phyloP scores from a whole-genome alignment of 2,797 vertebrate species.

The Balearica regulorum region DNA sequence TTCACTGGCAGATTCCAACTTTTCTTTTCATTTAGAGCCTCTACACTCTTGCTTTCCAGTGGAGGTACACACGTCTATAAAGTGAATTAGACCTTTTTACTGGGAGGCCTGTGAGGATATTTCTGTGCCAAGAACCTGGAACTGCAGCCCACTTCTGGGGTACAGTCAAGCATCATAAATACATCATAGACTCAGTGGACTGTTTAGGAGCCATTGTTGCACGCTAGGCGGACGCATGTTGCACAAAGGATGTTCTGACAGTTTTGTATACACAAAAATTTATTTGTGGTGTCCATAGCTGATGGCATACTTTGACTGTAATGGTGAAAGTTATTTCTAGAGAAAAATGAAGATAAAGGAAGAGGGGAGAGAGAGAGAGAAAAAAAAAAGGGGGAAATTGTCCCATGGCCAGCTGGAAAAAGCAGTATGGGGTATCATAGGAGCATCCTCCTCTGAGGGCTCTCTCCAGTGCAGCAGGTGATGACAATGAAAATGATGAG shows the following conservation, averaged over 20 bases:
- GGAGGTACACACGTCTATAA: not conserved
- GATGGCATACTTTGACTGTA: not conserved
- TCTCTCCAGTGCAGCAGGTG: not conserved
- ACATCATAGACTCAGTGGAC: not conserved
- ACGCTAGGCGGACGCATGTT: not conserved
- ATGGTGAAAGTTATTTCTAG: not conserved
- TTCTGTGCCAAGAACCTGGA: not conserved
- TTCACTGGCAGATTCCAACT: not conserved
- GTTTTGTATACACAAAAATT: not conserved
- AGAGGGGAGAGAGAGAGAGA: not conserved
- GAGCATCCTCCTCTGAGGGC: not conserved
- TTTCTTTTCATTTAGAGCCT: not conserved
- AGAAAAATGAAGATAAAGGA: not conserved
- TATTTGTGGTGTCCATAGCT: not conserved
- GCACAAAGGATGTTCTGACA: not conserved
- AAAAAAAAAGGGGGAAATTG: not conserved
- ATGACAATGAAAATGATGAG: not conserved
- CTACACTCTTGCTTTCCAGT: not conserved
- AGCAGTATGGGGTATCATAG: not conserved
- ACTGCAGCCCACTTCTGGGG: not conserved
- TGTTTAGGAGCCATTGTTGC: not conserved
- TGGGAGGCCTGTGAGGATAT: not conserved
- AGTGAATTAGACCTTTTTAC: not conserved
- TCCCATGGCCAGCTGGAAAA: not conserved
- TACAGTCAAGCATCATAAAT: not conserved